phyloP scores from a whole-genome alignment of 2,113 vertebrate genomes.

The Irena cyanogastra region DNA sequence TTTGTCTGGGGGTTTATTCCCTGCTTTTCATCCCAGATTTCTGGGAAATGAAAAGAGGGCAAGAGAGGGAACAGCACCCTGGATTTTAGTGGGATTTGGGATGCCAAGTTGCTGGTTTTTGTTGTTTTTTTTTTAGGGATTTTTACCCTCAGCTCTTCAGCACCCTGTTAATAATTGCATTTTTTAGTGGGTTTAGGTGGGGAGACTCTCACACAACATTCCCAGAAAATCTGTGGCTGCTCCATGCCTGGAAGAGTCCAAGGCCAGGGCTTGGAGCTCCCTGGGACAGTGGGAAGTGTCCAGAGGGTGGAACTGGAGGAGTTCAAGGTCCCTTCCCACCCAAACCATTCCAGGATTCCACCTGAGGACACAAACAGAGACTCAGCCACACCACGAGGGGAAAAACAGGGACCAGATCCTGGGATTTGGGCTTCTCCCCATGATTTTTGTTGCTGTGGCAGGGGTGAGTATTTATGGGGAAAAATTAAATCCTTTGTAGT shows the following conservation, averaged over 20 bases:
- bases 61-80: background rate
- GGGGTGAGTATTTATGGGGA: background rate
- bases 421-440: background rate
- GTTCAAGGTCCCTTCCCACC: background rate
- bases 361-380: background rate
- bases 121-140: background rate
- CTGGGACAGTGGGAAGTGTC: background rate
- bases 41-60: background rate
- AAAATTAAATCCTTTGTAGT: background rate
- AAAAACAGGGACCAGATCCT: background rate
- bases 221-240: too few species aligned
- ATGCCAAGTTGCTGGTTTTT: too few species aligned
- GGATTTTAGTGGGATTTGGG: background rate
- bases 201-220: too few species aligned
- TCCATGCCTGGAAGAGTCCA: background rate
- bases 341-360: background rate
- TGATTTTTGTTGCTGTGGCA: rapidly evolving
- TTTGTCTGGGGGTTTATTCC: background rate
- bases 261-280: background rate
- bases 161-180: background rate
- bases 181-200: background rate
- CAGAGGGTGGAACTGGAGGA: background rate
- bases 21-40: background rate
- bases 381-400: background rate
- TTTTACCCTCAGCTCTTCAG: background rate